Evolutionary conservation across 2,888 invertebrate genomes (phyloP), one percentile per base, ranked within the genome.

Genomic region (Drosophila paramelanica): DNA sequence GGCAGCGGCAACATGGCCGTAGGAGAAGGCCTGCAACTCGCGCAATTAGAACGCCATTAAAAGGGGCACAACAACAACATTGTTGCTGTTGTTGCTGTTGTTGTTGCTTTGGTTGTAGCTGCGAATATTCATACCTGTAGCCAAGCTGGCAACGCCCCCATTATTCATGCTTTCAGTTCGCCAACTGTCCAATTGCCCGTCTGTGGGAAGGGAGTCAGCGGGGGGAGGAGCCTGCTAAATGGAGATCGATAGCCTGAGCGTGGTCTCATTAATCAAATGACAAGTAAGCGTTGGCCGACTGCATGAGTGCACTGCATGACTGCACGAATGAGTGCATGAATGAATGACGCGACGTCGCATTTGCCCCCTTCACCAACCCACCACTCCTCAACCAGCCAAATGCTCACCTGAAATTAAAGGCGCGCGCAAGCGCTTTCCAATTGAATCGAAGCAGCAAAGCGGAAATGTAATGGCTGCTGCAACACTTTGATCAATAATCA

Each of bases 181-280:
- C 67, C 58, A 64, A 80, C 72, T 62, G 61, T 71, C 64, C 58
- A 56, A 42, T 25, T 36, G 36, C 13, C 36, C 36, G 36, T 25
- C 38, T 1, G 11, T 31, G 6, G 11, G 33, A n/a, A n/a, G 31
- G 20, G 23, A 20, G 31, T 11, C 14, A 8, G 31, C 31, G 31
- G 31, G 43, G 8, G 20, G 56, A 38, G 53, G 36, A 62, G 65
- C 51, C 70, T 79, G 88, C 86, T 90, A 91, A 90, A 90, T 91
- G 91, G 91, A 91, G 90, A 90, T 90, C 90, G 91, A 90, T 90
- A 90, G 89, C 77, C 77, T 83, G 85, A 89, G 86, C 89, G 85
- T 91, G 91, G 87, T 87, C 91, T 91, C 90, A 90, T 90, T 90
- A 91, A 90, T 90, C 90, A 90, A 90, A 87, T 84, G 91, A 90